These are phyloP conservation scores for Lathamus discolor DNA, from an alignment of 2,113 vertebrate species.

Conservation along the genomic window DNA sequence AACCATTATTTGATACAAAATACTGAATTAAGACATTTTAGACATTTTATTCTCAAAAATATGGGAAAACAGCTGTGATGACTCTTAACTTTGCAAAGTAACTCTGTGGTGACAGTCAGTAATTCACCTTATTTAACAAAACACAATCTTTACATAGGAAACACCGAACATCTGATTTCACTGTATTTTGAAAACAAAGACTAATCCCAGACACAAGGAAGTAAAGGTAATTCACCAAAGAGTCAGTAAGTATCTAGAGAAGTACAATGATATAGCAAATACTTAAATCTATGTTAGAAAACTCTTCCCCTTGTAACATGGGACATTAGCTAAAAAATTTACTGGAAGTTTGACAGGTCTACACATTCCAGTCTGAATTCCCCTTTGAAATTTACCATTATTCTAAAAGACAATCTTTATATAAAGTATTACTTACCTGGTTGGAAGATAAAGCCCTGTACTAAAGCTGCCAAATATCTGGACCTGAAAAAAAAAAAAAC, in stretches of 20 bases:
- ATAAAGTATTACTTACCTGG: slow-evolving; percentile 81
- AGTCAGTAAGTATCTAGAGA: background rate
- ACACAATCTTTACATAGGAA: background rate
- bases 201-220: background rate
- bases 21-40: background rate
- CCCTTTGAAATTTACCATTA: background rate
- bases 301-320: background rate
- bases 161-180: background rate
- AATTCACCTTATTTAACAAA: background rate
- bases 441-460: slow-evolving; percentile 96
- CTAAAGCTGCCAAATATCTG: slow-evolving; percentile 99
- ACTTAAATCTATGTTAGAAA: background rate
- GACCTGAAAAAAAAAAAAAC: slow-evolving; percentile 77
- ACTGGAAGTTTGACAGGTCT: background rate
- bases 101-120: background rate
- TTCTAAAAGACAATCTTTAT: background rate
- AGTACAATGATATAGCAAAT: background rate
- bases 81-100: background rate
- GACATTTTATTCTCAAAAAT: background rate
- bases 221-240: background rate
- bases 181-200: background rate
- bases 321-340: background rate
- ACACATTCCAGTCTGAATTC: background rate
- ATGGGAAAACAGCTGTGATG: background rate
- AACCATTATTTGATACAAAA: background rate